Percentiles rank a stretch among this genome's conserved stretches.
These are phyloP conservation scores for Tryphoninae sp. DNA, from an alignment of 2,888 invertebrate genomes.

Conservation along the genomic window DNA sequence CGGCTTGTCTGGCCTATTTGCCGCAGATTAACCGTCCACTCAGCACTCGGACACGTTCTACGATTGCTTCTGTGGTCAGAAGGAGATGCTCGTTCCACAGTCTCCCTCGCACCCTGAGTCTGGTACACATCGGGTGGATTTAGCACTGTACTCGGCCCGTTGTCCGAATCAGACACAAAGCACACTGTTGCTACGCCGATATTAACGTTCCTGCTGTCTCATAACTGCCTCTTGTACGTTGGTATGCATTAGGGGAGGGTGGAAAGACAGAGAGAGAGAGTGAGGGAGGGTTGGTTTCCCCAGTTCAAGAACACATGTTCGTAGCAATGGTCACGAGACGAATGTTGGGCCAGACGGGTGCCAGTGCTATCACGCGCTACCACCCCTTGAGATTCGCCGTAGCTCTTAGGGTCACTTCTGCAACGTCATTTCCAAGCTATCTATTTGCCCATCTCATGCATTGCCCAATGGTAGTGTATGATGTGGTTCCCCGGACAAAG, in stretches of 20 bases:
- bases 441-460: constrained; percentile 66
- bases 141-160: not conserved
- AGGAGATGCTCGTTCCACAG: not conserved
- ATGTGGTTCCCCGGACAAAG: not conserved
- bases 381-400: not conserved
- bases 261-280: not conserved
- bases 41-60: constrained; percentile 10
- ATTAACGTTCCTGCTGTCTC: not conserved
- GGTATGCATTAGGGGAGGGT: not conserved
- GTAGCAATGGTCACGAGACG: not conserved
- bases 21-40: constrained; percentile 32
- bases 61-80: not conserved
- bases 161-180: not conserved
- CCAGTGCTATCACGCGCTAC: not conserved
- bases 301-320: not conserved
- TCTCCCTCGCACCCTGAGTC: not conserved
- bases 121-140: not conserved
- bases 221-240: not conserved
- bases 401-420: constrained; percentile 58
- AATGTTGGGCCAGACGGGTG: constrained; percentile 2
- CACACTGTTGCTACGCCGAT: not conserved
- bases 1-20: constrained; percentile 2
- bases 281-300: not conserved
- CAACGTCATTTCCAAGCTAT: constrained; percentile 70
- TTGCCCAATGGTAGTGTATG: not conserved